Percentiles rank a stretch among this genome's conserved stretches.
Conservation (phyloP, 2,888 invertebrate genomes). For the Arenicola marina region DNA sequence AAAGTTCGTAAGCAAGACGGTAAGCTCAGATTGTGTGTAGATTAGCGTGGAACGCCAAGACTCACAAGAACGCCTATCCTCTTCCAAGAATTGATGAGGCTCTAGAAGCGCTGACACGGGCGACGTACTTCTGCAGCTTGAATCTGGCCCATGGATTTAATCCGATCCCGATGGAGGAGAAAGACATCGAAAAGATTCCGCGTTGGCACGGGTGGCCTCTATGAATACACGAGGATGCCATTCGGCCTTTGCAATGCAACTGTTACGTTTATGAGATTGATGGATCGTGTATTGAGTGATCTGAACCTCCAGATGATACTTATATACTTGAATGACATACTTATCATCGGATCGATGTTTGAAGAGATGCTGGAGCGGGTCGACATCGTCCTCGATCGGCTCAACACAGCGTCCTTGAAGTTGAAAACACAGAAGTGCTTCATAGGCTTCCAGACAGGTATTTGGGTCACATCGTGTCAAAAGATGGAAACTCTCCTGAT, state of each 20-base stretch:
- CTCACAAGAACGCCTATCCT: constrained; percentile 36
- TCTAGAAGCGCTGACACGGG: constrained; percentile 31
- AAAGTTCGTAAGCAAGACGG: constrained; percentile 32
- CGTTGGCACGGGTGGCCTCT: constrained; percentile 30
- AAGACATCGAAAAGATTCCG: constrained; percentile 34
- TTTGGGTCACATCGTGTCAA: constrained; percentile 24
- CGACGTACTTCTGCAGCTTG: constrained; percentile 31
- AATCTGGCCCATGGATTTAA: constrained; percentile 38
- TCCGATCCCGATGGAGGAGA: constrained; percentile 32
- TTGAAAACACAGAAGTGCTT: constrained; percentile 33
- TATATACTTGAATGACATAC: constrained; percentile 35
- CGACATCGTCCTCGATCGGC: constrained; percentile 28
- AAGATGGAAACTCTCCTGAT: constrained; percentile 27
- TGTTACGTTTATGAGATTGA: constrained; percentile 31
- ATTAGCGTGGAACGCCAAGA: constrained; percentile 38
- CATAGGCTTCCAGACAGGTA: constrained; percentile 17
- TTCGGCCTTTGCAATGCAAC: constrained; percentile 33
- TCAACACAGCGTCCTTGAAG: constrained; percentile 26
- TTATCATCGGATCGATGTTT: constrained; percentile 30
- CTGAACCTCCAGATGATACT: constrained; percentile 30
- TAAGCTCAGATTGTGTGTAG: constrained; percentile 34
- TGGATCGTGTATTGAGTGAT: constrained; percentile 33
- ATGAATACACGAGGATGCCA: constrained; percentile 32
- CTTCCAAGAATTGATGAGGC: constrained; percentile 39
- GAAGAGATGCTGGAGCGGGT: constrained; percentile 30